Conservation (phyloP, 1,140 invertebrate genomes). For the Anoplolepis gracilipes region DNA sequence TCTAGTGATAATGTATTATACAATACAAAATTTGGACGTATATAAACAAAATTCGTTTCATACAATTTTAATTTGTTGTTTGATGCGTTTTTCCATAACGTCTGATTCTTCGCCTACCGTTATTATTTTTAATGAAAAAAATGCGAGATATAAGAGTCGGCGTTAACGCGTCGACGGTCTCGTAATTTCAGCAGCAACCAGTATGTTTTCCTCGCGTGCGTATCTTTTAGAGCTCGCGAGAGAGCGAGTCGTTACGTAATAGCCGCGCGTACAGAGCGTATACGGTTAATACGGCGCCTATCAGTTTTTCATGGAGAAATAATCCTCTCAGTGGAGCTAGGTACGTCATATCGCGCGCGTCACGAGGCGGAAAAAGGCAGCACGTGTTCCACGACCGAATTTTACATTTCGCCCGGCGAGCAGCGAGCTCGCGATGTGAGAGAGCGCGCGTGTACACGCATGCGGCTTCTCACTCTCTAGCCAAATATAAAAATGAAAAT, state of each 20-base stretch:
- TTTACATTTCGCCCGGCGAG: conserved; percentile 64
- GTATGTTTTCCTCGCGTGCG: not conserved
- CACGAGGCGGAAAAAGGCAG: conserved; percentile 71
- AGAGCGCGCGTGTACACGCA: not conserved
- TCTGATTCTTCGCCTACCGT: not conserved
- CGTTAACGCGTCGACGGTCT: conserved; percentile 19
- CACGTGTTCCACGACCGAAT: conserved; percentile 71
- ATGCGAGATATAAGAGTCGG: conserved; percentile 20
- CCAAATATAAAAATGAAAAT: conserved; percentile 70
- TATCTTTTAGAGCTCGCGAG: conserved; percentile 24
- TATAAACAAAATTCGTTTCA: too few species aligned
- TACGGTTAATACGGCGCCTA: conserved; percentile 69
- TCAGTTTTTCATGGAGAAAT: conserved; percentile 75
- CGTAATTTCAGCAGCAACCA: not conserved
- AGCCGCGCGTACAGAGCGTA: conserved; percentile 11
- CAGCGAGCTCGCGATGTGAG: not conserved
- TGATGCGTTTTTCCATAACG: not conserved
- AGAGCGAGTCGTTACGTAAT: conserved; percentile 67
- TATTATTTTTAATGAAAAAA: conserved; percentile 44
- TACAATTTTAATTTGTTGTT: conserved; percentile 11
- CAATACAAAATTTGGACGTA: not conserved
- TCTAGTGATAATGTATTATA: not conserved
- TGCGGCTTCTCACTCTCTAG: conserved; percentile 48
- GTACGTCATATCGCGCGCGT: conserved; percentile 64
- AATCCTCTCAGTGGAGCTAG: conserved; percentile 65